phyloP scores from a whole-genome alignment of 2,113 vertebrate species.

The Nerophis lumbriciformis region DNA sequence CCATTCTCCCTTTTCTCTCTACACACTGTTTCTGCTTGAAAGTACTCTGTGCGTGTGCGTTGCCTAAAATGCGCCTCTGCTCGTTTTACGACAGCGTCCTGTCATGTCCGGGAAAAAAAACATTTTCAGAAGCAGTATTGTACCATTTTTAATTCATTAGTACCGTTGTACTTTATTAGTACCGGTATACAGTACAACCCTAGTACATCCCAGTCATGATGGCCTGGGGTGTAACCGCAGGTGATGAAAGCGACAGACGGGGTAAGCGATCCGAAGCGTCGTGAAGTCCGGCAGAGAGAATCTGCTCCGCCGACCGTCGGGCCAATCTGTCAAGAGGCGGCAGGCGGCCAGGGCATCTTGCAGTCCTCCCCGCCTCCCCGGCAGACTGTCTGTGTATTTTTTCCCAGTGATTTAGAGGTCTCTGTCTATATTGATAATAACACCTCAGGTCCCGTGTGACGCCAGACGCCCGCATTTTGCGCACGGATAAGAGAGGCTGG shows the following conservation, averaged over 20 bases:
- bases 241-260: conserved; percentile 39
- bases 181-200: too few relatives aligned
- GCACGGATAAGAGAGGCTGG: neutral
- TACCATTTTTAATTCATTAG: too few relatives aligned
- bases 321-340: conserved; percentile 54
- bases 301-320: conserved; percentile 27
- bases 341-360: conserved; percentile 44
- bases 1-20: too few relatives aligned
- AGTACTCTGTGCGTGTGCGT: too few relatives aligned
- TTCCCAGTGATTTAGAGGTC: conserved; percentile 57
- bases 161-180: too few relatives aligned
- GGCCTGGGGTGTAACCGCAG: conserved; percentile 32
- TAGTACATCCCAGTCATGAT: neutral
- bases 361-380: conserved; percentile 18
- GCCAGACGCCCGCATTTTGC: conserved; percentile 27
- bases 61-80: too few relatives aligned
- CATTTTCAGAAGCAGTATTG: too few relatives aligned
- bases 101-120: too few relatives aligned
- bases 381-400: conserved; percentile 53
- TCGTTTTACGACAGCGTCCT: too few relatives aligned
- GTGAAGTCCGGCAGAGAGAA: conserved; percentile 16
- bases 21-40: too few relatives aligned
- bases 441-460: conserved; percentile 37
- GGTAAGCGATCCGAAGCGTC: conserved; percentile 10
- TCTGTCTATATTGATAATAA: conserved; percentile 57